Conservation (phyloP, 1,140 invertebrate species). For the Helicoverpa zea region DNA sequence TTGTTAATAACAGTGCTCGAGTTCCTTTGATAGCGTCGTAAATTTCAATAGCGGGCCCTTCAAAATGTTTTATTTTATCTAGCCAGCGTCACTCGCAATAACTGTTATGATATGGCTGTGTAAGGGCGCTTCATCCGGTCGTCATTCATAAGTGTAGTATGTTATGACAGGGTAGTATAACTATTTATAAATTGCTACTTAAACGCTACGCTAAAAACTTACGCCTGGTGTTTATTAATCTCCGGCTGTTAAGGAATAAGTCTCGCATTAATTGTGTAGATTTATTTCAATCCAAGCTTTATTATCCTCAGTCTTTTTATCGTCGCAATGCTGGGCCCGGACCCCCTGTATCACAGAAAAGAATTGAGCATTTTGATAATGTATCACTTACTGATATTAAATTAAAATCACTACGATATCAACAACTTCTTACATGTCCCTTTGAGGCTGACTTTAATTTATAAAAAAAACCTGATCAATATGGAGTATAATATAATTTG, state of each 20-base stretch:
- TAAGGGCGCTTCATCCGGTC: neutral
- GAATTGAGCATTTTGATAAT: no score
- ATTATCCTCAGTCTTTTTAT: no score
- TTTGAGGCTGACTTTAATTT: neutral
- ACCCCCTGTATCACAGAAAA: no score
- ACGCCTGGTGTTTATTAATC: neutral
- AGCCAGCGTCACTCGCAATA: neutral
- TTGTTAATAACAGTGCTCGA: slow-evolving; percentile 37
- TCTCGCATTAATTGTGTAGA: neutral
- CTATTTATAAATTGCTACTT: slow-evolving; percentile 16
- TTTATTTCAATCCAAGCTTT: neutral
- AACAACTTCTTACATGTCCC: neutral
- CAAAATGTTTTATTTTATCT: slow-evolving; percentile 38
- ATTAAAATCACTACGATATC: slow-evolving; percentile 4
- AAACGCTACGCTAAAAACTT: neutral
- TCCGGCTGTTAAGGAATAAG: neutral
- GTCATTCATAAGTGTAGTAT: neutral
- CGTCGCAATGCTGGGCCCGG: no score
- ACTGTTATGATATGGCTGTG: slow-evolving; percentile 11
- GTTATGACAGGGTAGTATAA: slow-evolving; percentile 5
- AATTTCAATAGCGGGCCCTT: slow-evolving; percentile 48
- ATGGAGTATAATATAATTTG: slow-evolving; percentile 22
- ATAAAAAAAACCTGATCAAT: slow-evolving; percentile 4
- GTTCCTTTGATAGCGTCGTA: slow-evolving; percentile 48
- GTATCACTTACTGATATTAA: slow-evolving; percentile 2